A percentile compares a stretch with the other conserved stretches of the same genome.
Evolutionary conservation across 2,113 vertebrate genomes (phyloP).

Genomic region (Callopanchax toddi): DNA sequence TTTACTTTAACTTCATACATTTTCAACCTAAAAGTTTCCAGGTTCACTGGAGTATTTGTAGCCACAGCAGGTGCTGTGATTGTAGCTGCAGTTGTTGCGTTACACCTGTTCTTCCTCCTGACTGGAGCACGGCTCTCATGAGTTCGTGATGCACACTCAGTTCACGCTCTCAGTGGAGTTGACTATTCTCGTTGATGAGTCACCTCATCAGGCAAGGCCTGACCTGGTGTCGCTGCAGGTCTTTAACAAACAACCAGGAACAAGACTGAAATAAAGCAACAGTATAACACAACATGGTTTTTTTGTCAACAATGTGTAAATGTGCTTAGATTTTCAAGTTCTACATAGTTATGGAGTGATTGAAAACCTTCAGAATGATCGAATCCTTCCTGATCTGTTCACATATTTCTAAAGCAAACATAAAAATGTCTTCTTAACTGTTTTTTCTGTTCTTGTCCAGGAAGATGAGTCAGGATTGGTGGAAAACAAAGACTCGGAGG

Average conservation of each 20-base stretch:
- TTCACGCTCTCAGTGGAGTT: slow-evolving; percentile 16
- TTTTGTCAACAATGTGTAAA: too few relatives aligned
- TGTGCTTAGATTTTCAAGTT: too few relatives aligned
- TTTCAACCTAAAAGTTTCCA: too few relatives aligned
- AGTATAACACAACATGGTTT: too few relatives aligned
- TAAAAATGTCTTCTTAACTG: too few relatives aligned
- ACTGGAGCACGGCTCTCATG: slow-evolving; percentile 27
- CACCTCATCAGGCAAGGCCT: slow-evolving; percentile 11
- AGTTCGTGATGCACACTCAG: slow-evolving; percentile 29
- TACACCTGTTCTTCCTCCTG: slow-evolving; percentile 58
- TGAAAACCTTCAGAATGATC: too few relatives aligned
- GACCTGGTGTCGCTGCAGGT: slow-evolving; percentile 34
- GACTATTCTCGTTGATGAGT: slow-evolving; percentile 37
- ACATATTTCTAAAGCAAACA: too few relatives aligned
- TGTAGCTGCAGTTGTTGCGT: slow-evolving; percentile 3
- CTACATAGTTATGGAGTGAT: too few relatives aligned
- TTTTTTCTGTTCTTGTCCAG: slow-evolving; percentile 31
- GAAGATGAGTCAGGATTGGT: slow-evolving; percentile 15
- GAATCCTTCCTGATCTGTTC: too few relatives aligned
- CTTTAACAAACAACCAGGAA: not conserved
- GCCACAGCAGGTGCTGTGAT: slow-evolving; percentile 37
- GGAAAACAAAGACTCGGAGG: slow-evolving; percentile 19
- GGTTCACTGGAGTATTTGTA: slow-evolving; percentile 18
- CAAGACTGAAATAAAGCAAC: too few relatives aligned
- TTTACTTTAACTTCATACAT: not conserved